These are phyloP conservation scores for Cylas formicarius DNA, from an alignment of 1,140 invertebrate genomes.

Conservation along the genomic window DNA sequence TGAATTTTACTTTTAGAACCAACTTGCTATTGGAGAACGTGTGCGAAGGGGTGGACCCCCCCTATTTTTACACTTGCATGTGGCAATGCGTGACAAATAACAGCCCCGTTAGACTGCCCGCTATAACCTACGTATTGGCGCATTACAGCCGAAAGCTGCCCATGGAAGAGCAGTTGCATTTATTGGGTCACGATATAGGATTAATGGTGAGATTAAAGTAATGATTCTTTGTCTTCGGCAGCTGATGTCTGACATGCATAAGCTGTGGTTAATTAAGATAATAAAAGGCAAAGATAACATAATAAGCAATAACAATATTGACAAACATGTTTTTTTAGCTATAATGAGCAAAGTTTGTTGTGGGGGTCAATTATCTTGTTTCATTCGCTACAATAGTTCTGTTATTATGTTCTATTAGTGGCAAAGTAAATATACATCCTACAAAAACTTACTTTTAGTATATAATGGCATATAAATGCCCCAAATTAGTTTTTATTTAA, in stretches of 20 bases:
- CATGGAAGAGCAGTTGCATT: conserved; percentile 78
- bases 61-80: conserved; percentile 80
- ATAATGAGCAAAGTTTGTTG: no score
- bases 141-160: conserved; percentile 77
- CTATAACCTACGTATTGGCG: conserved; percentile 70
- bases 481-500: no score
- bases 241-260: not conserved
- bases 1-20: conserved; percentile 48
- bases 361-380: no score
- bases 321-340: no score
- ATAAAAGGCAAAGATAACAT: not conserved
- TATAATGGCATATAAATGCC: no score
- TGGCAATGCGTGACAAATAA: conserved; percentile 84
- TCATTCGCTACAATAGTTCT: no score
- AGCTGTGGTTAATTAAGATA: not conserved
- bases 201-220: conserved; percentile 58
- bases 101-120: conserved; percentile 76
- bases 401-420: no score
- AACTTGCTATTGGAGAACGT: conserved; percentile 72
- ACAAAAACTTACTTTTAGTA: no score
- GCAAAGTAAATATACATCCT: no score
- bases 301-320: not conserved
- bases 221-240: not conserved
- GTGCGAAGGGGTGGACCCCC: conserved; percentile 69
- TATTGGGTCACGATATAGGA: conserved; percentile 81